phyloP scores from a whole-genome alignment of 1,140 invertebrate genomes.

The Drosophila neocordata region DNA sequence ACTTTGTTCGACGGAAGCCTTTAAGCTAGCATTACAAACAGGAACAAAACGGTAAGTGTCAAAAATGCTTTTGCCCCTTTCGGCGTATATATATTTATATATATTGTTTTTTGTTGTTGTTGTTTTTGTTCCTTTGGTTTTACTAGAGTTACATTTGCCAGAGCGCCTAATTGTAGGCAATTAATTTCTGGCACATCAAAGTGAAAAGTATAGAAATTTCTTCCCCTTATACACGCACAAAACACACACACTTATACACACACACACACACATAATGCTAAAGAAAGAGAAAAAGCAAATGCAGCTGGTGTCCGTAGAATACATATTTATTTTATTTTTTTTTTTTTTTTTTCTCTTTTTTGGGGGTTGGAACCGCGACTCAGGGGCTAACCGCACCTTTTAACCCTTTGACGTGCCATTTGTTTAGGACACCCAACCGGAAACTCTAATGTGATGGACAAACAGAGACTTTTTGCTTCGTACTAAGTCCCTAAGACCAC shows the following conservation, averaged over 20 bases:
- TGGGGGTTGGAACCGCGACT: constrained; percentile 50
- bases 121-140: constrained; percentile 16
- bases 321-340: too few relatives aligned
- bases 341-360: constrained; percentile 40
- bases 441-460: constrained; percentile 69
- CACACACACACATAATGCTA: not conserved
- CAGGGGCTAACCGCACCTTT: constrained; percentile 76
- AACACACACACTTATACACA: not conserved
- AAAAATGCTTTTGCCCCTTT: constrained; percentile 40
- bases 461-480: constrained; percentile 40
- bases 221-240: not conserved
- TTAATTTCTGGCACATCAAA: constrained; percentile 82
- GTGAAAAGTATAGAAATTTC: constrained; percentile 52
- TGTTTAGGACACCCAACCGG: constrained; percentile 55
- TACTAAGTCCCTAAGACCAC: constrained; percentile 2
- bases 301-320: constrained; percentile 68
- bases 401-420: constrained; percentile 71
- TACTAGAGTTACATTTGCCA: constrained; percentile 70
- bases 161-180: constrained; percentile 82
- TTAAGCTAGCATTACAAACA: constrained; percentile 65
- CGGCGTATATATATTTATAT: not conserved
- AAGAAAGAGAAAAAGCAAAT: constrained; percentile 49
- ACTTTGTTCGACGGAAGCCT: constrained; percentile 51
- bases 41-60: constrained; percentile 71
- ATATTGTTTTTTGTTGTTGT: too few relatives aligned